Percentiles rank a stretch among this genome's conserved stretches.
Evolutionary conservation across 2,888 invertebrate species (phyloP).

Genomic region (Pristionchus fissidentatus): DNA sequence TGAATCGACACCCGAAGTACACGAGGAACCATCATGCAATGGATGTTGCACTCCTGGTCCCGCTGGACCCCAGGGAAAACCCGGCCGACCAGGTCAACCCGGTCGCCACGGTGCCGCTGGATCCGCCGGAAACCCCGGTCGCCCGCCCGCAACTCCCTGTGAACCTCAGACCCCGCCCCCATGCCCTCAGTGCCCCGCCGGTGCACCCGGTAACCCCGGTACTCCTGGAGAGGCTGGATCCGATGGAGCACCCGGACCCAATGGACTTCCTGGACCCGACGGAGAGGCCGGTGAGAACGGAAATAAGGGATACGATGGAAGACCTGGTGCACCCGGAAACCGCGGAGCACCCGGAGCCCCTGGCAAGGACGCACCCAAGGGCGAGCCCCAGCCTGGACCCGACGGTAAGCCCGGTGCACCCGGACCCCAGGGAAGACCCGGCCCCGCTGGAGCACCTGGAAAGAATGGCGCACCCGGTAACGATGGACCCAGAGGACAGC

Average conservation of each 20-base stretch:
- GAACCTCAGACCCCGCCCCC: slow-evolving; percentile 33
- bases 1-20: background rate
- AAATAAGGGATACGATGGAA: background rate
- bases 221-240: slow-evolving; percentile 15
- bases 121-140: slow-evolving; percentile 35
- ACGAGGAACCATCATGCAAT: slow-evolving; percentile 17
- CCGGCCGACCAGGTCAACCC: slow-evolving; percentile 21
- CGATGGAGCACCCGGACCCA: slow-evolving; percentile 14
- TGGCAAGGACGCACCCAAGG: slow-evolving; percentile 12
- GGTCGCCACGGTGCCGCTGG: slow-evolving; percentile 16
- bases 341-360: slow-evolving; percentile 39
- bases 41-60: slow-evolving; percentile 36
- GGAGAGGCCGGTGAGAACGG: slow-evolving; percentile 24
- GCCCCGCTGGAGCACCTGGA: slow-evolving; percentile 35
- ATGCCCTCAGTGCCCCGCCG: slow-evolving; percentile 29
- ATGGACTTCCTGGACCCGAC: slow-evolving; percentile 5
- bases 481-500: background rate
- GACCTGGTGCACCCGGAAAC: slow-evolving; percentile 59
- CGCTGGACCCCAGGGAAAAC: slow-evolving; percentile 35
- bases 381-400: slow-evolving; percentile 8
- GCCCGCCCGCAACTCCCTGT: slow-evolving; percentile 20
- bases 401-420: slow-evolving; percentile 60
- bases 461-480: background rate
- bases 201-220: background rate
- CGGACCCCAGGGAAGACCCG: slow-evolving; percentile 58